Conservation (phyloP, 2,113 vertebrate genomes). For the Sylvia atricapilla region DNA sequence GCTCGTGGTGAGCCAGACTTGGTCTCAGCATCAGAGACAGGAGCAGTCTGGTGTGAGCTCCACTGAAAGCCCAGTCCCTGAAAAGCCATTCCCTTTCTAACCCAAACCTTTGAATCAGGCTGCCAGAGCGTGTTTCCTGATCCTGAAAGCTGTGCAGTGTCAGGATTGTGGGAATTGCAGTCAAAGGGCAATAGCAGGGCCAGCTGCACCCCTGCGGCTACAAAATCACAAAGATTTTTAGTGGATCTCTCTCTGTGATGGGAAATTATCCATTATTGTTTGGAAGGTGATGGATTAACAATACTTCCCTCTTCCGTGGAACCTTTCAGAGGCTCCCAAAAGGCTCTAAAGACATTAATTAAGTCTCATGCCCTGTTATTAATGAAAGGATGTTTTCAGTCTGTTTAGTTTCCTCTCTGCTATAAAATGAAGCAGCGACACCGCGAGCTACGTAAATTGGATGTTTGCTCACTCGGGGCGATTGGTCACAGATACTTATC, state of each 20-base stretch:
- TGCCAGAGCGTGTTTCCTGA: background rate
- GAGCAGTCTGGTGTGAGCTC: background rate
- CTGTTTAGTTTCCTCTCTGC: background rate
- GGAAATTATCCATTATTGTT: background rate
- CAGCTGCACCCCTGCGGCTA: background rate
- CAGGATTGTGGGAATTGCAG: background rate
- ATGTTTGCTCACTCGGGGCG: background rate
- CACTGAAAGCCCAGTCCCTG: background rate
- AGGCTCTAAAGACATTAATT: background rate
- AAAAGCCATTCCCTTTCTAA: background rate
- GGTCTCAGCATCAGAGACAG: background rate
- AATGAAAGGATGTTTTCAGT: slow-evolving; percentile 42
- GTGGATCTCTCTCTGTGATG: background rate
- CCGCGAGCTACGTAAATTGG: background rate
- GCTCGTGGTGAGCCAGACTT: background rate
- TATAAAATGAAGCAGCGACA: background rate
- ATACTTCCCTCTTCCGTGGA: background rate
- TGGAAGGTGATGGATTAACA: background rate
- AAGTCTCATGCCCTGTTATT: background rate
- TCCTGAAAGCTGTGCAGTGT: background rate
- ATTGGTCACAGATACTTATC: background rate
- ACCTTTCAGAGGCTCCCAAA: background rate
- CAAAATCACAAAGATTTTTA: background rate
- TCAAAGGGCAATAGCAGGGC: background rate
- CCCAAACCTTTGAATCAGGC: background rate